These are phyloP conservation scores for Bergia sp. DNA, from an alignment of 92 coral and sea anemone genomes.

Conservation along the genomic window DNA sequence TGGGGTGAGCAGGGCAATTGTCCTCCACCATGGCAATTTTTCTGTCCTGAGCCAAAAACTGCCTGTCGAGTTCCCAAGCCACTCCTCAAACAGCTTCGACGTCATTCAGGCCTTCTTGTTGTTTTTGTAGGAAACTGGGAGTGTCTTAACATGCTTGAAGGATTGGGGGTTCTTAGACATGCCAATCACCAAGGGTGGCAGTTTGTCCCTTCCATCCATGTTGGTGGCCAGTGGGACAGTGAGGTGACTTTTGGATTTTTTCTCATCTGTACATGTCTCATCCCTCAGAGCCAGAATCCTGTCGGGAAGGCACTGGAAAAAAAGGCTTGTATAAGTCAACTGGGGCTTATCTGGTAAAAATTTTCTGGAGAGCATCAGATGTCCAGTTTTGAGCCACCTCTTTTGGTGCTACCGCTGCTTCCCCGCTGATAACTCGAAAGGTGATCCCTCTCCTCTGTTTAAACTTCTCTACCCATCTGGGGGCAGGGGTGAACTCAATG, in stretches of 20 bases:
- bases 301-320: background rate
- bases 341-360: background rate
- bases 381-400: background rate
- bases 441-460: background rate
- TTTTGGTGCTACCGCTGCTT: background rate
- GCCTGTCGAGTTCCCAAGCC: background rate
- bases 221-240: background rate
- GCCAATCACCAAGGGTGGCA: background rate
- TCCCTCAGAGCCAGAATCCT: background rate
- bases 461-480: background rate
- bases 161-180: background rate
- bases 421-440: background rate
- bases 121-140: background rate
- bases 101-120: background rate
- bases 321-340: background rate
- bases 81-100: background rate
- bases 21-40: background rate
- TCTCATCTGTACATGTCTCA: background rate
- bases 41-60: background rate
- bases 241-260: background rate
- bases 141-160: background rate
- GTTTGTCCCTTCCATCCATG: background rate
- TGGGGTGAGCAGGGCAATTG: background rate
- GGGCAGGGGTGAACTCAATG: background rate
- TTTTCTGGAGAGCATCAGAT: background rate